Evolutionary conservation across 2,888 invertebrate species (phyloP).

Genomic region (Sycophila texana): DNA sequence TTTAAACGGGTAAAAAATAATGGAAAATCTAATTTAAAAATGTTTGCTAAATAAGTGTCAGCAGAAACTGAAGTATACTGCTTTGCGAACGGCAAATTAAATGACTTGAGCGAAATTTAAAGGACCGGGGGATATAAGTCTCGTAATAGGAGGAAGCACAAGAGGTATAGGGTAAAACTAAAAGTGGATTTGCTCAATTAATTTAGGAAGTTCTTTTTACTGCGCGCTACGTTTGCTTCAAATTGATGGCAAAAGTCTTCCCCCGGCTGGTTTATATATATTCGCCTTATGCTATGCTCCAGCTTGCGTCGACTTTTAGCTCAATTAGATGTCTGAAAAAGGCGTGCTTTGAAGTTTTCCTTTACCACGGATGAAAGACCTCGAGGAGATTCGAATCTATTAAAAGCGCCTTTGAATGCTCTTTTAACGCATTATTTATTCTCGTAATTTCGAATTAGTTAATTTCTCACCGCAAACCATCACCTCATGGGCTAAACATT

Average conservation of each 20-base stretch:
- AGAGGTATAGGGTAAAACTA: background rate
- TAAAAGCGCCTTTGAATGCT: conserved; percentile 5
- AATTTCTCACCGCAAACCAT: background rate
- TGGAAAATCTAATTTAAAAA: no score
- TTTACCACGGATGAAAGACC: conserved; percentile 29
- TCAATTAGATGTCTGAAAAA: conserved; percentile 45
- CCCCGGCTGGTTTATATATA: conserved; percentile 25
- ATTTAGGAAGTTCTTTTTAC: conserved; percentile 38
- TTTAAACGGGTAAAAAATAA: no score
- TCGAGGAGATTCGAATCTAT: conserved; percentile 15
- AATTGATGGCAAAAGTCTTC: conserved; percentile 42
- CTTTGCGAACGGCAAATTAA: no score
- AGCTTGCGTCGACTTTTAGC: conserved; percentile 35
- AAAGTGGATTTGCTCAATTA: conserved; percentile 43
- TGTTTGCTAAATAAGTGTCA: no score
- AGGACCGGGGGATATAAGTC: background rate
- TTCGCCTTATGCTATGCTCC: background rate
- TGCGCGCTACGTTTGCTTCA: conserved; percentile 14
- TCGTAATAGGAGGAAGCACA: background rate
- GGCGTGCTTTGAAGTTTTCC: conserved; percentile 43
- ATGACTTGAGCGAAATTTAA: background rate
- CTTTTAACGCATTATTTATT: conserved; percentile 3
- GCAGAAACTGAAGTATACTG: no score
- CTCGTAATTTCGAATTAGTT: conserved; percentile 15
- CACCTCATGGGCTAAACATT: background rate